phyloP scores from a whole-genome alignment of 2,888 invertebrate species.

The Nomada lathburiana region DNA sequence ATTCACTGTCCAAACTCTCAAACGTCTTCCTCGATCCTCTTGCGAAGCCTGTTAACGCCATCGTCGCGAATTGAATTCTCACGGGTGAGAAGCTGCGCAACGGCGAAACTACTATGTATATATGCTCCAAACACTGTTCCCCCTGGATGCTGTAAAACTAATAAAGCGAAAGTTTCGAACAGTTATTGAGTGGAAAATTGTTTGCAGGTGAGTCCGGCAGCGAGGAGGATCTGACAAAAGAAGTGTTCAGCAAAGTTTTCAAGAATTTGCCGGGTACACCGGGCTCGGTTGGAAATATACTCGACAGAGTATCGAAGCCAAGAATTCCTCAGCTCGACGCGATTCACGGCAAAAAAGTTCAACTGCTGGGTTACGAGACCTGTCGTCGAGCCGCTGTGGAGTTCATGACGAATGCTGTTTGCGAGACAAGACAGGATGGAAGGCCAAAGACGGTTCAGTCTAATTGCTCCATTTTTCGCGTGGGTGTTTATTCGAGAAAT shows the following conservation, averaged over 20 bases:
- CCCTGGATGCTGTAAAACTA: neutral
- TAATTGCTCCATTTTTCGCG: conserved; percentile 42
- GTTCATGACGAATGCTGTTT: conserved; percentile 76
- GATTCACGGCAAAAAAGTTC: conserved; percentile 76
- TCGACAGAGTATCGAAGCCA: conserved; percentile 73
- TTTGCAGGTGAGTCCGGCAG: conserved; percentile 75
- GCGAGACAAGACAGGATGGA: conserved; percentile 54
- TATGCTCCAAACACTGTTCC: too few species aligned
- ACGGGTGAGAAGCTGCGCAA: too few species aligned
- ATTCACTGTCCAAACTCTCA: conserved; percentile 2
- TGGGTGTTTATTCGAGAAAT: conserved; percentile 62
- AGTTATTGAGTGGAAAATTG: neutral
- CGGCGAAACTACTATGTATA: too few species aligned
- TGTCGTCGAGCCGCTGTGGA: conserved; percentile 79
- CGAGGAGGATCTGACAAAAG: conserved; percentile 79
- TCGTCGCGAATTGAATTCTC: neutral
- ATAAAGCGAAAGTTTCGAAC: neutral
- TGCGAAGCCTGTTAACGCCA: neutral
- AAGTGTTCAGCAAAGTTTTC: conserved; percentile 80
- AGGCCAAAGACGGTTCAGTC: conserved; percentile 34
- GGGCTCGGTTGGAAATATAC: conserved; percentile 65
- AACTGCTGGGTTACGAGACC: conserved; percentile 80
- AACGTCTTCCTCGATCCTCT: neutral
- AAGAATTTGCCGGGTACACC: conserved; percentile 80
- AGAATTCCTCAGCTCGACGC: conserved; percentile 68